These are phyloP conservation scores for Sphecodes monilicornis DNA, from an alignment of 2,888 invertebrate genomes.

Conservation along the genomic window DNA sequence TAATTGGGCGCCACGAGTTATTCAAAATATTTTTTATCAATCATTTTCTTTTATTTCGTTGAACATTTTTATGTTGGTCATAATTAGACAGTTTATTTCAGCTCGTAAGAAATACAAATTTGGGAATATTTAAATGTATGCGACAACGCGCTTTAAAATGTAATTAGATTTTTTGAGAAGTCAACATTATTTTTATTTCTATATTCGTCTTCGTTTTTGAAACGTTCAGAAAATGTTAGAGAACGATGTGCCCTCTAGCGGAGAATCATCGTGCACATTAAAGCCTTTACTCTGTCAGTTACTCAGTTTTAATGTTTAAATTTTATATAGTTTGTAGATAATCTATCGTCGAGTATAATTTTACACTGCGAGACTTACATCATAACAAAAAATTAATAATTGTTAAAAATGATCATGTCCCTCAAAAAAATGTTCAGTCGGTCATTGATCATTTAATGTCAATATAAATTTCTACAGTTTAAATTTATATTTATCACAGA, in stretches of 20 bases:
- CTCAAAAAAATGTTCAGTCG: too few species aligned
- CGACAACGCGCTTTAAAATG: background rate
- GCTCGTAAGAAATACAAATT: background rate
- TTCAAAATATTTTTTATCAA: background rate
- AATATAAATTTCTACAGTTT: background rate
- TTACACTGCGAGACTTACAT: background rate
- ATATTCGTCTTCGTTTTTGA: background rate
- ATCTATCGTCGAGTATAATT: background rate
- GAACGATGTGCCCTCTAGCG: background rate
- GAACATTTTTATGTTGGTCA: background rate
- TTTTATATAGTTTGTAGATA: background rate
- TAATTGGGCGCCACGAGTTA: background rate
- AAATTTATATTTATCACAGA: background rate
- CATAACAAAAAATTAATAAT: background rate
- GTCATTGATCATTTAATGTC: background rate
- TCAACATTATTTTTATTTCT: background rate
- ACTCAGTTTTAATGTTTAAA: background rate
- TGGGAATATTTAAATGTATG: background rate
- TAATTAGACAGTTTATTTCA: background rate
- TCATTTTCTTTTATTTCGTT: background rate
- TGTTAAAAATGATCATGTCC: background rate
- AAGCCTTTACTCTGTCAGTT: background rate
- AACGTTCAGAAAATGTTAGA: background rate
- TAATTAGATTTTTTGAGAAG: background rate
- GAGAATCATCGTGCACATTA: background rate